phyloP scores from a whole-genome alignment of 2,797 vertebrate genomes.

The Chaetophractus vellerosus region DNA sequence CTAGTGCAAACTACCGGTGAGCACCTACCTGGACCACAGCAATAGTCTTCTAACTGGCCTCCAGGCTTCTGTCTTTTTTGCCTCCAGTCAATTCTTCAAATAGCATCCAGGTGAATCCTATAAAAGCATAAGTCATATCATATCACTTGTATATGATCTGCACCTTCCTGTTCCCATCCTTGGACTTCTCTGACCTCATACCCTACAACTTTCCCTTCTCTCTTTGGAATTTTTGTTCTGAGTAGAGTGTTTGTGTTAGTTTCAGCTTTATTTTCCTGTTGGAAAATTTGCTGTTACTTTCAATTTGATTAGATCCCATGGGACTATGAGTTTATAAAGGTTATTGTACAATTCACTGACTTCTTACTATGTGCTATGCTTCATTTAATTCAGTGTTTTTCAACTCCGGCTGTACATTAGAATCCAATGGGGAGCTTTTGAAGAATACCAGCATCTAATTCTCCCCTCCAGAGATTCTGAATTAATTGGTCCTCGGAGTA shows the following conservation, averaged over 20 bases:
- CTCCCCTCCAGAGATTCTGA: neutral
- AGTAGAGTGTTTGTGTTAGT: neutral
- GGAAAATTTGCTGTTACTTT: neutral
- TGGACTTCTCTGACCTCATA: neutral
- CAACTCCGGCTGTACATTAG: neutral
- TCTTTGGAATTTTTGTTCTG: neutral
- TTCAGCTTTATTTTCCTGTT: constrained; percentile 33
- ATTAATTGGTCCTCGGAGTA: neutral
- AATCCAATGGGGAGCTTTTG: neutral
- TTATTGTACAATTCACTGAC: neutral
- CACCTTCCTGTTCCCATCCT: neutral
- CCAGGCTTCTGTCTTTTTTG: neutral
- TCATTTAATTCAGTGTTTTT: neutral
- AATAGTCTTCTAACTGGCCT: neutral
- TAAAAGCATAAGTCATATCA: neutral
- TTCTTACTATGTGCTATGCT: neutral
- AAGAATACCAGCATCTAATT: neutral
- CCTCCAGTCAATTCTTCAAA: neutral
- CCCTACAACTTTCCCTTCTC: neutral
- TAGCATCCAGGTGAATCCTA: neutral
- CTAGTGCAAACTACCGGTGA: neutral
- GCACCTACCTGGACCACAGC: neutral
- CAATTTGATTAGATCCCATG: neutral
- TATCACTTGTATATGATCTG: neutral
- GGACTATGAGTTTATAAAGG: neutral